phyloP scores from a whole-genome alignment of 2,113 vertebrate genomes.

The Leucosticte australis region DNA sequence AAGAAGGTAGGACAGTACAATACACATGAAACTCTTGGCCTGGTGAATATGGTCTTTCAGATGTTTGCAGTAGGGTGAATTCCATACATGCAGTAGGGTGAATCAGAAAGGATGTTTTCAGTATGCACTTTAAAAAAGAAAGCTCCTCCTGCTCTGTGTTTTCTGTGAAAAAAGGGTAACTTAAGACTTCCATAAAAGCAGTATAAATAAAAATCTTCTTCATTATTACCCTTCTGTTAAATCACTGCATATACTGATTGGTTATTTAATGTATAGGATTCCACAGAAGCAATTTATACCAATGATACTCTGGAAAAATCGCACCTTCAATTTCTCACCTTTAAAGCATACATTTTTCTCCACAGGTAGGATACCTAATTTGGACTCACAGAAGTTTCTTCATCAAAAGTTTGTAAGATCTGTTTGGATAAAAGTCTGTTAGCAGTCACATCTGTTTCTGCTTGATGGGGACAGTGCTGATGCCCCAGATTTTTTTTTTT shows the following conservation, averaged over 20 bases:
- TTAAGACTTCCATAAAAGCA: background rate
- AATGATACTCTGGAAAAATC: background rate
- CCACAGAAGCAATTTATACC: background rate
- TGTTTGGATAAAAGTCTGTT: background rate
- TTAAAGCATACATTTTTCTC: background rate
- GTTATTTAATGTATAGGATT: background rate
- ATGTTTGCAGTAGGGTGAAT: background rate
- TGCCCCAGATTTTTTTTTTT: background rate
- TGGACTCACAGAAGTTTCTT: background rate
- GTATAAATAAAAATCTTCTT: background rate
- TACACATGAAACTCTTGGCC: background rate
- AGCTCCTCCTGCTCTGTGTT: background rate
- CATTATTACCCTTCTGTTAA: background rate
- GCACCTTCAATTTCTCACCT: rapidly evolving
- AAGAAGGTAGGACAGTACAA: background rate
- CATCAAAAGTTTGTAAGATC: background rate
- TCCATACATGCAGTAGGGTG: no score
- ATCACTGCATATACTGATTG: background rate
- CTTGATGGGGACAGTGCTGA: background rate
- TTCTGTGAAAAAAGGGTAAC: background rate
- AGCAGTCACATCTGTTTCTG: background rate
- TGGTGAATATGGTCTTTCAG: background rate
- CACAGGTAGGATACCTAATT: background rate
- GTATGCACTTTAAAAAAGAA: background rate
- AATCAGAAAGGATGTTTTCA: background rate